These are phyloP conservation scores for Scleropages formosus DNA, from an alignment of 2,797 vertebrate species.

Conservation along the genomic window DNA sequence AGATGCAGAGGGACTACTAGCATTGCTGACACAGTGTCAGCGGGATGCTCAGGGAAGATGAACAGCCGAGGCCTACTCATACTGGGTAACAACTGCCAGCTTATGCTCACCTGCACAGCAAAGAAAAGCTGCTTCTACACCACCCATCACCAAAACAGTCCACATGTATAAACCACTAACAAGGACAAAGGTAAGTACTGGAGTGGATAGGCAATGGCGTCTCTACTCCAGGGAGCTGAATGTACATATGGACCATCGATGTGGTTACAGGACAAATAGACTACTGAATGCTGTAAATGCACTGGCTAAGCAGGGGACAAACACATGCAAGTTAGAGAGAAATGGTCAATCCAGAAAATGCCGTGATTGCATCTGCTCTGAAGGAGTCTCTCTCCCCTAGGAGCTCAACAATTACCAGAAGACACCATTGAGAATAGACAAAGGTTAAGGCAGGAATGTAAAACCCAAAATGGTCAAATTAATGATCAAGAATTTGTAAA, in stretches of 20 bases:
- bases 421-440: neutral
- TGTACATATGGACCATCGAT: neutral
- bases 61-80: slow-evolving; percentile 20
- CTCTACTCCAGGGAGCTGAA: neutral
- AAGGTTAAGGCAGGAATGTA: neutral
- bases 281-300: neutral
- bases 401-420: neutral
- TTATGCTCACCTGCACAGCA: slow-evolving; percentile 20
- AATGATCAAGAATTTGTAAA: neutral
- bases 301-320: neutral
- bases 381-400: neutral
- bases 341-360: neutral
- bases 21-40: slow-evolving; percentile 6
- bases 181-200: no score
- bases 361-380: no score
- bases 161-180: no score
- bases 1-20: neutral
- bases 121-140: neutral
- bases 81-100: neutral
- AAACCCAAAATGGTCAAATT: neutral
- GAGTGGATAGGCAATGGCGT: no score
- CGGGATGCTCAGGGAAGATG: neutral
- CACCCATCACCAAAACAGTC: no score
- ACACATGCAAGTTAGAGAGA: neutral
- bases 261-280: neutral